Evolutionary conservation across 1,140 invertebrate genomes (phyloP).

Genomic region (Ceratina japonica): DNA sequence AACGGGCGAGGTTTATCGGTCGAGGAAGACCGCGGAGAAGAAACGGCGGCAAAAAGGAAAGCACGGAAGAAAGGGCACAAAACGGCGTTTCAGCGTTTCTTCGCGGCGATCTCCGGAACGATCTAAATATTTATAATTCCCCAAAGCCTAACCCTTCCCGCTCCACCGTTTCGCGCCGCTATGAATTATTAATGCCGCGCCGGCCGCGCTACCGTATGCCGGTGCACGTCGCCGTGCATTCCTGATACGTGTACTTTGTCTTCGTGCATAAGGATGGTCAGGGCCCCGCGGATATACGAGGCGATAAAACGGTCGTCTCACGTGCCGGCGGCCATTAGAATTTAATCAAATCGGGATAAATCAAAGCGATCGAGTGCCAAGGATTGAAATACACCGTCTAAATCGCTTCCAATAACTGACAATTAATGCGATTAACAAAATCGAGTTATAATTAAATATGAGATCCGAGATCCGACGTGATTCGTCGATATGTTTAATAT

Average conservation of each 20-base stretch:
- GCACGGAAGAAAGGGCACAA: conserved; percentile 13
- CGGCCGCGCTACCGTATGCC: conserved; percentile 53
- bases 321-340: conserved; percentile 19
- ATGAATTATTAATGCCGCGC: conserved; percentile 63
- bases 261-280: conserved; percentile 58
- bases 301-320: conserved; percentile 50
- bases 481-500: no score
- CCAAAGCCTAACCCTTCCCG: conserved; percentile 55
- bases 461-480: no score
- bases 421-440: conserved; percentile 8
- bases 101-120: conserved; percentile 44
- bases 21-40: not conserved
- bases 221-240: conserved; percentile 55
- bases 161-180: conserved; percentile 15
- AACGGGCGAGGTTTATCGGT: conserved; percentile 11
- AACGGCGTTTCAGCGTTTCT: conserved; percentile 41
- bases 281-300: conserved; percentile 41
- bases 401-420: not conserved
- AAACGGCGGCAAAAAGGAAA: not conserved
- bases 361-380: not conserved
- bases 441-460: not conserved
- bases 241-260: conserved; percentile 59
- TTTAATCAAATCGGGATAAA: conserved; percentile 48
- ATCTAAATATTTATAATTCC: conserved; percentile 66
- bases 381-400: not conserved